Conservation (phyloP, 2,113 vertebrate genomes). For the Sakesphorus luctuosus region DNA sequence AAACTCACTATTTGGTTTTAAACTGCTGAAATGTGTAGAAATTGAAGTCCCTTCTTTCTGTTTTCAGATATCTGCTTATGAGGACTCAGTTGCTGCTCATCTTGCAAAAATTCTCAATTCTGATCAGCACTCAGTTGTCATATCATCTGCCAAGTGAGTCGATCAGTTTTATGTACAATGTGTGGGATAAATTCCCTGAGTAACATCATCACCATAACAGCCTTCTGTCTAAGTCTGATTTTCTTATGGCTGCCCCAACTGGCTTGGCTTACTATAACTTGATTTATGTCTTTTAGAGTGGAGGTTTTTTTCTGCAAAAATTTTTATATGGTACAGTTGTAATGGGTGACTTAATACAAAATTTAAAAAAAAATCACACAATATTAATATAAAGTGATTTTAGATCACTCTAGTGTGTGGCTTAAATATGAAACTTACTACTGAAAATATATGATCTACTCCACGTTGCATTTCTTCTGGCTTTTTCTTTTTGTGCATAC, state of each 20-base stretch:
- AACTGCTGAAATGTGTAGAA: not conserved
- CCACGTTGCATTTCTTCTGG: not conserved
- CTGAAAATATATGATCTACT: not conserved
- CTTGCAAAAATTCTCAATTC: constrained; percentile 98
- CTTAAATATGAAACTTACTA: not conserved
- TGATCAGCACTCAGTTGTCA: constrained; percentile 92
- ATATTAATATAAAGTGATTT: not conserved
- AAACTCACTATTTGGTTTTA: not conserved
- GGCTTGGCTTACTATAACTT: not conserved
- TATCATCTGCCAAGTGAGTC: constrained; percentile 96
- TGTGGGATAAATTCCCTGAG: not conserved
- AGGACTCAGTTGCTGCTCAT: constrained; percentile 93
- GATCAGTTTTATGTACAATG: not conserved
- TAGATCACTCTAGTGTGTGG: not conserved
- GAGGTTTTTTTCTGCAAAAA: not conserved
- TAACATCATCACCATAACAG: not conserved
- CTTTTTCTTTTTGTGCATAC: not conserved
- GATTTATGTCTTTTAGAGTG: not conserved
- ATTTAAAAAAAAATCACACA: not conserved
- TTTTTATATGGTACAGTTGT: not conserved
- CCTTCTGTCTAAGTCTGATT: not conserved
- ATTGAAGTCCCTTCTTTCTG: not conserved
- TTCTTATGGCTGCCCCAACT: not conserved
- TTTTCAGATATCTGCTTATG: constrained; percentile 92
- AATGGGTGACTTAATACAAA: not conserved